Evolutionary conservation across 2,888 invertebrate genomes (phyloP).

Genomic region (Chelonus formosanus): DNA sequence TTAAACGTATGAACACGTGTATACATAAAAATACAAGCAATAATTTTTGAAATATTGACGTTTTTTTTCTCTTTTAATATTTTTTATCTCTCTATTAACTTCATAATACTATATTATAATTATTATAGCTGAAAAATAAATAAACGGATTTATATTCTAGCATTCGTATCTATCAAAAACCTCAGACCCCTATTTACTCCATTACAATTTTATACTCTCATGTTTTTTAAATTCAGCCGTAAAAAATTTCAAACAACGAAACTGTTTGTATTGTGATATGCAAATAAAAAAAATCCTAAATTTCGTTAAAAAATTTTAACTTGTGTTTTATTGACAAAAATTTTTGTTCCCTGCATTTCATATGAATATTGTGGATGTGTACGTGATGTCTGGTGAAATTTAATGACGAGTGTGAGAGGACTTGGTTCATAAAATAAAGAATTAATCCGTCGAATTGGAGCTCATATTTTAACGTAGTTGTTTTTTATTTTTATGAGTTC

Average conservation of each 20-base stretch:
- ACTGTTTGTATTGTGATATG: no score
- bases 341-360: neutral
- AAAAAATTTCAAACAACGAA: no score
- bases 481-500: conserved; percentile 19
- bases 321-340: neutral
- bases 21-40: conserved; percentile 15
- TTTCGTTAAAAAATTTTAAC: neutral
- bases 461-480: neutral
- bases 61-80: neutral
- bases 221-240: no score
- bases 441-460: conserved; percentile 17
- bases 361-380: neutral
- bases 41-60: conserved; percentile 25
- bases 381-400: conserved; percentile 10
- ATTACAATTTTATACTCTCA: no score
- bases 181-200: no score
- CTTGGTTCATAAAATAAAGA: conserved; percentile 31
- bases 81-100: neutral
- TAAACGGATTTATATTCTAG: no score
- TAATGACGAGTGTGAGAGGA: conserved; percentile 16
- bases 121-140: no score
- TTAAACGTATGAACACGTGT: conserved; percentile 4
- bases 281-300: no score
- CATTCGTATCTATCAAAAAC: no score
- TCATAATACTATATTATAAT: conserved; percentile 1